Base-by-base conservation (phyloP, 2,797 vertebrate species). In the Dryobates pubescens region DNA sequence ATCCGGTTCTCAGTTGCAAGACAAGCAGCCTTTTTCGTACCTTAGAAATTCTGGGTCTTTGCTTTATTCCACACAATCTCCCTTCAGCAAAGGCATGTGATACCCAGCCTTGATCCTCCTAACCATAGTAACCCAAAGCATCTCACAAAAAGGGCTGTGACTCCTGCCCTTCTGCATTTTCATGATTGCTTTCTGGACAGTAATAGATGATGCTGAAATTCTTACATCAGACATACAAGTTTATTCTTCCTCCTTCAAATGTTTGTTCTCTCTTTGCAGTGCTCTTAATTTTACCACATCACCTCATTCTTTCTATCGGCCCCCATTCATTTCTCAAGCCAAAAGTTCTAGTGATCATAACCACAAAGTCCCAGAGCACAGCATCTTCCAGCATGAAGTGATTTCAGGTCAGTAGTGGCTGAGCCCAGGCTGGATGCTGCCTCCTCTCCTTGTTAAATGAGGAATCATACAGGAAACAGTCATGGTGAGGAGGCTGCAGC, bases 1-100 rank as follows among this genome's bases (percentile, higher is more conserved):
- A 95, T 89, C 74, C 85, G 86, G 82, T 59, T 58, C 61, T 89
- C 49, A 84, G 86, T 92, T 96, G 86, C 82, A 95, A 74, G 80
- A 88, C 0, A 58, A 88, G 76, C 80, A 59, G 64, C n/a, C 20
- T 74, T 93, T 81, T 88, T 30, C 32, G 36, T 59, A 71, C 76
- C 85, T 64, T 68, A 73, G 67, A 88, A 90, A 83, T 79, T 90
- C 76, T 75, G 53, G 41, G 68, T 93, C 11, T 51, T 67, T 64
- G 54, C 61, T 91, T 73, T 89, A 38, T 87, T 91, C 38, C 76
- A 70, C 57, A 57, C 10, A 1, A 78, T 76, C 68, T 93, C 45
- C 70, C 64, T 73, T 89, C 71, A 51, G 47, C 38, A 56, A 62
- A 88, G 41, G 67, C 70, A 70, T 67, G 63, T 77, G 70, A 91